Evolutionary conservation across 2,113 vertebrate genomes (phyloP).

Genomic region (Oryzias javanicus): DNA sequence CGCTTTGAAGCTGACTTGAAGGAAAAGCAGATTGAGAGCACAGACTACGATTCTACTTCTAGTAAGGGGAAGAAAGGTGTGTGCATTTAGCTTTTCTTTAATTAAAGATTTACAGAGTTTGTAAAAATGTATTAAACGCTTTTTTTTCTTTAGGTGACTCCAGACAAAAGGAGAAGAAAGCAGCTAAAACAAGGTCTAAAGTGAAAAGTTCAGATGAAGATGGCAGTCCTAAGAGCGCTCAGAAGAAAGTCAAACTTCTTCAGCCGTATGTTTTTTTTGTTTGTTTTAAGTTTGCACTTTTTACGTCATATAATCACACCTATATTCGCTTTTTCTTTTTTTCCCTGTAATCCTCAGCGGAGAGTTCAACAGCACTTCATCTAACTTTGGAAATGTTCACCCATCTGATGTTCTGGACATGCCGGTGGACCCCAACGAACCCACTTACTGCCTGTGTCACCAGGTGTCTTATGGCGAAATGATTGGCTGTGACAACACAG

Average conservation of each 20-base stretch:
- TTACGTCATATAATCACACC: background rate
- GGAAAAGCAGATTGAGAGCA: slow-evolving; percentile 96
- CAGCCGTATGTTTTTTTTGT: slow-evolving; percentile 81
- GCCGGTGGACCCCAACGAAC: slow-evolving; percentile 98
- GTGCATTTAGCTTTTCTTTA: slow-evolving; percentile 35
- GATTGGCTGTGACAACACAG: slow-evolving; percentile 98
- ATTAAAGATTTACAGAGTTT: background rate
- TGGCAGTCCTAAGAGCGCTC: slow-evolving; percentile 85
- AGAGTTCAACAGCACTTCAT: slow-evolving; percentile 87
- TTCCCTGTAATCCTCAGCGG: slow-evolving; percentile 74
- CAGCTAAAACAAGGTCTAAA: slow-evolving; percentile 90
- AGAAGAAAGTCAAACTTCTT: slow-evolving; percentile 93
- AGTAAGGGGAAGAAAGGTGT: slow-evolving; percentile 97
- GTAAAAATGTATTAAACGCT: no score
- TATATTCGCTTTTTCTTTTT: slow-evolving; percentile 30
- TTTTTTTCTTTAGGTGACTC: slow-evolving; percentile 74
- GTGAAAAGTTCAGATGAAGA: slow-evolving; percentile 95
- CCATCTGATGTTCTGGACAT: slow-evolving; percentile 97
- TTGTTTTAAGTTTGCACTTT: background rate
- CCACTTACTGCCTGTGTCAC: slow-evolving; percentile 97
- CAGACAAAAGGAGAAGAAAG: slow-evolving; percentile 92
- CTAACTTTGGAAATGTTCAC: slow-evolving; percentile 89
- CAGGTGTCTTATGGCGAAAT: slow-evolving; percentile 99
- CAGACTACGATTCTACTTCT: slow-evolving; percentile 93
- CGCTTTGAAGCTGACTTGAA: slow-evolving; percentile 96